Conservation (phyloP, 1,140 invertebrate genomes). For the Matsumurasca onukii region DNA sequence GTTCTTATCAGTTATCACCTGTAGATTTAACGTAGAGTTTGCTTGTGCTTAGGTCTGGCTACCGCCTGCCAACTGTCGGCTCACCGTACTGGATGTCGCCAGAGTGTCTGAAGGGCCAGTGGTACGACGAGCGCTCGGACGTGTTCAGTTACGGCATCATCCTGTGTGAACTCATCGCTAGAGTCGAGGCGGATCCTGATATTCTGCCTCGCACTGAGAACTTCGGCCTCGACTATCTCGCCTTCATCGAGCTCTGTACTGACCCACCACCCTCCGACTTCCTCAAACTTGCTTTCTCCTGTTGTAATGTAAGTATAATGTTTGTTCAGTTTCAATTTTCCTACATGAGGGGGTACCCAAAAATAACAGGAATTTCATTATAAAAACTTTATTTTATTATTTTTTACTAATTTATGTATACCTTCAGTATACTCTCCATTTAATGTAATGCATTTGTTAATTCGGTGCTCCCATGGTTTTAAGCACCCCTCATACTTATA, state of each 20-base stretch:
- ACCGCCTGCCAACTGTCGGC: conserved; percentile 82
- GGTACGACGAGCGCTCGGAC: conserved; percentile 88
- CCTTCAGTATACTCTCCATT: too few relatives aligned
- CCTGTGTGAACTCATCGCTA: conserved; percentile 91
- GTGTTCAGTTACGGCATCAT: conserved; percentile 96
- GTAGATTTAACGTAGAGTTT: too few relatives aligned
- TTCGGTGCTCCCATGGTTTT: too few relatives aligned
- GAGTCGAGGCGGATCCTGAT: conserved; percentile 94
- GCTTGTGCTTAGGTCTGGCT: conserved; percentile 44
- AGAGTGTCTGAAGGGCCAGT: conserved; percentile 89
- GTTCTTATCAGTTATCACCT: too few relatives aligned
- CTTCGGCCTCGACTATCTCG: conserved; percentile 93
- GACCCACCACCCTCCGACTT: conserved; percentile 57
- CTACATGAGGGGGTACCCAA: too few relatives aligned
- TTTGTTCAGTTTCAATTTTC: too few relatives aligned
- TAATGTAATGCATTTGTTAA: too few relatives aligned
- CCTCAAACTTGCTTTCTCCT: conserved; percentile 87
- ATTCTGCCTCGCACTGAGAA: conserved; percentile 88
- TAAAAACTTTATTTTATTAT: too few relatives aligned
- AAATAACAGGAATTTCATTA: too few relatives aligned
- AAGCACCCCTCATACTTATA: too few relatives aligned
- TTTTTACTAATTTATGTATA: too few relatives aligned
- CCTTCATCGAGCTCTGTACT: conserved; percentile 84
- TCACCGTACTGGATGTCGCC: conserved; percentile 98
- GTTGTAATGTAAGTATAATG: conserved; percentile 84